These are phyloP conservation scores for Drosophila pectinifera DNA, from an alignment of 1,140 invertebrate genomes.

Conservation along the genomic window DNA sequence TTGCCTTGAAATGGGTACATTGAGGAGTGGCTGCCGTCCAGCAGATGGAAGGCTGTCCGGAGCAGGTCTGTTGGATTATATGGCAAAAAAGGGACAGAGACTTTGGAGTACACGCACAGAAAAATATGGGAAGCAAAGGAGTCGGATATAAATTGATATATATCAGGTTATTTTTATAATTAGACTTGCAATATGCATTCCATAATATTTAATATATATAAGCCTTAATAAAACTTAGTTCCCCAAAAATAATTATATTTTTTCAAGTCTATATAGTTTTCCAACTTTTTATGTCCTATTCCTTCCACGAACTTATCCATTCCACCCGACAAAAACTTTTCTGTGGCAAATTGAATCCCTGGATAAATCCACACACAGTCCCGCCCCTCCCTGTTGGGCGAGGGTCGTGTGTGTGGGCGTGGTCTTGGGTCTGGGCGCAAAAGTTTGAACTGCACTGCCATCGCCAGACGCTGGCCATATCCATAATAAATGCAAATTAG, in stretches of 20 bases:
- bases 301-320: slow-evolving; percentile 47
- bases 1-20: slow-evolving; percentile 62
- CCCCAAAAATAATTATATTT: too few relatives aligned
- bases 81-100: not conserved
- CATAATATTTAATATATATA: too few relatives aligned
- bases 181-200: too few relatives aligned
- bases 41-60: slow-evolving; percentile 60
- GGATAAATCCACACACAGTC: not conserved
- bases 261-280: slow-evolving; percentile 6
- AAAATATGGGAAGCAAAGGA: not conserved
- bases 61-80: slow-evolving; percentile 7
- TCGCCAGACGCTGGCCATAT: slow-evolving; percentile 70
- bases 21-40: slow-evolving; percentile 30
- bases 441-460: slow-evolving; percentile 79
- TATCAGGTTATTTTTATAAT: too few relatives aligned
- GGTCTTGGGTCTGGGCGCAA: slow-evolving; percentile 40
- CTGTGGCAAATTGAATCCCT: slow-evolving; percentile 61
- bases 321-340: slow-evolving; percentile 55
- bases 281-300: slow-evolving; percentile 54
- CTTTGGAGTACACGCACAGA: not conserved
- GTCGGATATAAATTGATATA: too few relatives aligned
- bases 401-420: slow-evolving; percentile 73
- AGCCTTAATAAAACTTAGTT: too few relatives aligned
- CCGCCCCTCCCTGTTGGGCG: not conserved
- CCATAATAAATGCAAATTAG: slow-evolving; percentile 85